Evolutionary conservation across 2,888 invertebrate species (phyloP).

Genomic region (Cheilosia impressa): DNA sequence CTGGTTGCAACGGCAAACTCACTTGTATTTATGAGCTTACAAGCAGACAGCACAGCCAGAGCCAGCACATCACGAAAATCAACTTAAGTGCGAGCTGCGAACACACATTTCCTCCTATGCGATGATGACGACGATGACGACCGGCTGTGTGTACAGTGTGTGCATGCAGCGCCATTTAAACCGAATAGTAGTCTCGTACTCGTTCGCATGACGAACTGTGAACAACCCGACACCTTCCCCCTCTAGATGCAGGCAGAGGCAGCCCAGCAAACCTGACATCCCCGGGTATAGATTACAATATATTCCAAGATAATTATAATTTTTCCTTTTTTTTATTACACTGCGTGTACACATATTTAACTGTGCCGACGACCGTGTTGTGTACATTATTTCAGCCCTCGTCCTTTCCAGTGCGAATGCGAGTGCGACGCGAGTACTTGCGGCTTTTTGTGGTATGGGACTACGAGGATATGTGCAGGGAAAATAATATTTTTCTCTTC

Average conservation of each 20-base stretch:
- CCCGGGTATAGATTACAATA: conserved; percentile 51
- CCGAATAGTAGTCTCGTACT: conserved; percentile 27
- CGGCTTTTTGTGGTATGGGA: conserved; percentile 5
- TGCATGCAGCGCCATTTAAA: conserved; percentile 44
- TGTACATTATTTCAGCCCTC: conserved; percentile 50
- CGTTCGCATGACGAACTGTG: conserved; percentile 52
- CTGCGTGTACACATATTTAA: conserved; percentile 47
- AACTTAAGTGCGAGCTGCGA: conserved; percentile 51
- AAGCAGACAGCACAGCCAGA: conserved; percentile 4
- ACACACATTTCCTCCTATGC: conserved; percentile 38
- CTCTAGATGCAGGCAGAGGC: conserved; percentile 5
- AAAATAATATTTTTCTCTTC: conserved; percentile 29
- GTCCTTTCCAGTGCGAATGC: conserved; percentile 20
- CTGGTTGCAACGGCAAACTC: conserved; percentile 13
- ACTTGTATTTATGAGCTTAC: conserved; percentile 53
- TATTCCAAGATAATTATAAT: conserved; percentile 62
- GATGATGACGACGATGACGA: background rate
- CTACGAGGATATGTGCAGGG: conserved; percentile 13
- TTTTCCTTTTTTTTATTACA: conserved; percentile 24
- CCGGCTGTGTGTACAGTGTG: background rate
- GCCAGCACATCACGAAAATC: conserved; percentile 42
- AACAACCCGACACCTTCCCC: conserved; percentile 13
- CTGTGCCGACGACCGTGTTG: conserved; percentile 51
- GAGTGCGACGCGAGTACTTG: background rate
- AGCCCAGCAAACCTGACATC: conserved; percentile 16